Evolutionary conservation across 1,140 invertebrate genomes (phyloP).

Genomic region (Leptopilina clavipes): DNA sequence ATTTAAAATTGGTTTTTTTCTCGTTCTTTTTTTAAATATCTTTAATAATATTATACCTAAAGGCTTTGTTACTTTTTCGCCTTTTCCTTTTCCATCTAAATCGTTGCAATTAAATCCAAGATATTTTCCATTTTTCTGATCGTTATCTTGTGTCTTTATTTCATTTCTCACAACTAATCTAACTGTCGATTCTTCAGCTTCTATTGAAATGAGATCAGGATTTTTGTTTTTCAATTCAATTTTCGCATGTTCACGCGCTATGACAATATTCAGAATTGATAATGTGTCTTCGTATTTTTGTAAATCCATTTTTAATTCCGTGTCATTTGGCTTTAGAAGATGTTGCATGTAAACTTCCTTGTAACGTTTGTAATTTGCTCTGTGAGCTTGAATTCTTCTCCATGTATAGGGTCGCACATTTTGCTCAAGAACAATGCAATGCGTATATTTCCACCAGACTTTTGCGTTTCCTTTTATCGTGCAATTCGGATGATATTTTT

Average conservation of each 20-base stretch:
- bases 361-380: conserved; percentile 83
- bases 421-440: conserved; percentile 83
- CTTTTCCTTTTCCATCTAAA: conserved; percentile 13
- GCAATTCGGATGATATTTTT: conserved; percentile 71
- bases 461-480: conserved; percentile 70
- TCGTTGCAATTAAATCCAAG: conserved; percentile 25
- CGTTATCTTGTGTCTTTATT: neutral
- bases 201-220: conserved; percentile 55
- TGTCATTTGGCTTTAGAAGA: conserved; percentile 83
- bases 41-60: neutral
- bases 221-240: conserved; percentile 60
- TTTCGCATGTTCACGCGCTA: conserved; percentile 83
- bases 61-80: neutral
- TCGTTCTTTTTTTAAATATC: too few species aligned
- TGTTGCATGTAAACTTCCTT: conserved; percentile 83
- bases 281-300: conserved; percentile 85
- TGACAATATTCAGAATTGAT: conserved; percentile 84
- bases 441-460: conserved; percentile 87
- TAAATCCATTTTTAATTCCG: conserved; percentile 83
- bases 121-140: conserved; percentile 20
- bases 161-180: conserved; percentile 48
- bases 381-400: conserved; percentile 81
- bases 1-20: too few species aligned
- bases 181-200: conserved; percentile 53
- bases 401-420: conserved; percentile 84